Percentiles rank a stretch among this genome's conserved stretches.
Conservation (phyloP, 1,140 invertebrate species). For the Coboldia fuscipes region DNA sequence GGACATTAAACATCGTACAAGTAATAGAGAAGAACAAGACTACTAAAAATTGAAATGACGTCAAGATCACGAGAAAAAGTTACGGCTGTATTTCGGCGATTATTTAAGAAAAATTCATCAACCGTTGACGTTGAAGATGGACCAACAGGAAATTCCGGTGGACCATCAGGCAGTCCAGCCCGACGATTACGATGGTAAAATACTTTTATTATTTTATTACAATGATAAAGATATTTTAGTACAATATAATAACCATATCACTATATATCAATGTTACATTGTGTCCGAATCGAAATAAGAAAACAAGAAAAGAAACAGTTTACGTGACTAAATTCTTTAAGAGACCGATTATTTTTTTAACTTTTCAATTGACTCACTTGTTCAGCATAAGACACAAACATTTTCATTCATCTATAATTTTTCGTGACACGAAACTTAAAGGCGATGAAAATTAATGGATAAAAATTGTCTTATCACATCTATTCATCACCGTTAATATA, state of each 20-base stretch:
- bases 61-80: constrained; percentile 51
- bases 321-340: constrained; percentile 1
- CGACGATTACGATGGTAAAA: constrained; percentile 20
- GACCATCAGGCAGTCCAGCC: constrained; percentile 33
- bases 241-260: background rate
- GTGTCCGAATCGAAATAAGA: background rate
- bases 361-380: constrained; percentile 1
- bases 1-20: no score
- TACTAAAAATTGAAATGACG: constrained; percentile 27
- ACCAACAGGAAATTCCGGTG: constrained; percentile 8
- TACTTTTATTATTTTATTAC: background rate
- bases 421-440: no score
- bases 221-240: background rate
- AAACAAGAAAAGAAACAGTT: no score
- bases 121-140: constrained; percentile 8
- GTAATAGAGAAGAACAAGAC: no score
- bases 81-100: constrained; percentile 47
- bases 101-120: constrained; percentile 40
- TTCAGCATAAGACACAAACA: no score
- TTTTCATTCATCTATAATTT: no score
- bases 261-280: background rate
- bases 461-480: no score
- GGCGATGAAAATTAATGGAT: no score
- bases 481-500: no score
- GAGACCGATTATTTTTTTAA: background rate